Evolutionary conservation across 2,888 invertebrate species (phyloP).

Genomic region (Diarsia dahlii): DNA sequence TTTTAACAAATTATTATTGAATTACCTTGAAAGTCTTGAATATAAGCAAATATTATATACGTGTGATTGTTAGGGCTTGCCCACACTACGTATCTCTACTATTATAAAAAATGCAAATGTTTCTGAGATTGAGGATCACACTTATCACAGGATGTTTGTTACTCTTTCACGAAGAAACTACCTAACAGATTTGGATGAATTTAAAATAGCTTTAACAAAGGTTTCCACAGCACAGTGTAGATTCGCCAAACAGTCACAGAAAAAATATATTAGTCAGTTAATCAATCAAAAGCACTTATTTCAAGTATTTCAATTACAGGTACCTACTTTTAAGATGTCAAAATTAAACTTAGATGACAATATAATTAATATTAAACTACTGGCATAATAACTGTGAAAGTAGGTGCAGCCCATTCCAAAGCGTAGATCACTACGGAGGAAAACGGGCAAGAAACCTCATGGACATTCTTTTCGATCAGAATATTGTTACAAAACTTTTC

Average conservation of each 20-base stretch:
- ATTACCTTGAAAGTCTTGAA: slow-evolving; percentile 1
- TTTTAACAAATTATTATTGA: slow-evolving; percentile 9
- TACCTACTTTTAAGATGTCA: too few species aligned
- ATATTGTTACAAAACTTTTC: too few species aligned
- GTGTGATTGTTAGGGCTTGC: neutral
- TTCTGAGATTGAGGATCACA: neutral
- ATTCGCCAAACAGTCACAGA: slow-evolving; percentile 6
- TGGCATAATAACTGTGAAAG: too few species aligned
- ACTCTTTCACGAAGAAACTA: neutral
- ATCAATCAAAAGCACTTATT: too few species aligned
- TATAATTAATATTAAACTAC: too few species aligned
- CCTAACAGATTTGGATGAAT: too few species aligned
- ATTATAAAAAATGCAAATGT: neutral
- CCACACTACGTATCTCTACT: neutral
- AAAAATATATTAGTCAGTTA: neutral
- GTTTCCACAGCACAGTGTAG: neutral
- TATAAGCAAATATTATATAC: neutral
- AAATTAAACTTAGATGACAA: too few species aligned
- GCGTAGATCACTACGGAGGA: too few species aligned
- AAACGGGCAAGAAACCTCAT: too few species aligned
- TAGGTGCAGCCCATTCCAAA: too few species aligned
- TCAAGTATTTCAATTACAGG: too few species aligned
- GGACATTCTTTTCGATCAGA: neutral
- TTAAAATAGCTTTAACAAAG: too few species aligned
- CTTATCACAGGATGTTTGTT: neutral